Base-by-base conservation (phyloP, 2,888 invertebrate species). In the Amphipoea oculea region DNA sequence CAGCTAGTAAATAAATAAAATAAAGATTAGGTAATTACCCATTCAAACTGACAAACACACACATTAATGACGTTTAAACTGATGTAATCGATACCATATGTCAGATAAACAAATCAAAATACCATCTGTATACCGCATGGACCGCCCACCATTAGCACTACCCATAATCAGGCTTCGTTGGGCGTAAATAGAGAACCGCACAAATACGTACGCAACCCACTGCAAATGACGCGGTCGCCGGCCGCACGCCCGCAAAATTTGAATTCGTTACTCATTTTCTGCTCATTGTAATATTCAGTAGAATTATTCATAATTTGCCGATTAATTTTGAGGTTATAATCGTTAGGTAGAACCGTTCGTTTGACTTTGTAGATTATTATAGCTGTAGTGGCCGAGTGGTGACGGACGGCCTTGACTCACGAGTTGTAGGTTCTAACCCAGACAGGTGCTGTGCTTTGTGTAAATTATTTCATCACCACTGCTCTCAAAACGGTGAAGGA, bases 171-270 rank as follows among this genome's bases (percentile, higher is more conserved):
- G 86, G 84, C 84, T 88, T 88, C 90, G 86, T 78, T 84, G 81
- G 73, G 87, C 89, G 88, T 90, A 90, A 90, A 88, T 86, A 88
- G 79, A 85, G 83, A 88, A 89, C 83, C 86, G 68, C 88, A 89
- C 88, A 86, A 86, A 89, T 89, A 89, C 84, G 62, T 85, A 87
- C 82, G 78, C 78, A 83, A 81, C 87, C 87, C 83, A 78, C 86
- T 90, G 92, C 92, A 91, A 92, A 91, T 91, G 91, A 90, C 90
- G 91, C 84, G 92, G 91, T 91, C 51, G 81, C 77, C 62, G 80
- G 89, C 90, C 90, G 83, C 90, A 79, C 62, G 78, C 82, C 91
- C 91, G 84, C 91, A 90, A 91, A 91, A 90, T 91, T 91, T 88
- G 89, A 89, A 92, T 89, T 89, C 87, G 88, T 84, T 86, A 87